Evolutionary conservation across 2,888 invertebrate species (phyloP), one percentile per base, ranked within the genome.

Genomic region (Erynnis tages): DNA sequence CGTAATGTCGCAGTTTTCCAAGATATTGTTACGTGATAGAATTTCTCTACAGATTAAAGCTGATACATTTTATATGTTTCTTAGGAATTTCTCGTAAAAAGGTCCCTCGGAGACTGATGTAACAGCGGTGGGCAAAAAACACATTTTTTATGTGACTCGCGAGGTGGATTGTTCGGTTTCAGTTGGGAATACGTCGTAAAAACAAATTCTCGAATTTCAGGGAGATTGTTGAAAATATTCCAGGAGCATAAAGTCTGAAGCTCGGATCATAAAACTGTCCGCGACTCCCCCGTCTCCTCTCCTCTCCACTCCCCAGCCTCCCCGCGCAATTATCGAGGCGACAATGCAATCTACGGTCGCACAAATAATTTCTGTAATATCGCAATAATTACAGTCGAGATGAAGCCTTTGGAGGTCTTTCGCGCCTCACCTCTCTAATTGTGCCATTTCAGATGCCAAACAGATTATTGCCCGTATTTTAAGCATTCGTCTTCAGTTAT

Each of bases 121-220:
- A 43, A 7, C 19, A 19, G 13, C 17, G 29, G 11, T 30, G 10
- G 27, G 27, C 27, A 41, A 41, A 38, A 38, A 38, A 40, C 25
- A 27, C 29, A 7, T 21, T 44, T 44, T 41, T 43, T 43, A 44
- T 32, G 45, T 23, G 34, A 34, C 34, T 23, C 30, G 25, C 45
- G 34, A 1, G n/a, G 45, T 11, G 16, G 34, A 45, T 45, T 45
- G 45, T 45, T 45, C 34, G 45, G 34, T 34, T 34, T 34, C 34
- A 34, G 45, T 6, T 21, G 45, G 34, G 45, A 34, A 45, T 45
- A 34, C 45, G 34, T 45, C 45, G 45, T 45, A 45, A 45, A 45
- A 34, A 34, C 34, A 45, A 45, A 45, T 34, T 35, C 34, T 16
- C 45, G 25, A 45, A 45, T 45, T 45, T 35, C 45, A 25, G 45